Evolutionary conservation across 2,113 vertebrate species (phyloP).

Genomic region (Salminus brasiliensis): DNA sequence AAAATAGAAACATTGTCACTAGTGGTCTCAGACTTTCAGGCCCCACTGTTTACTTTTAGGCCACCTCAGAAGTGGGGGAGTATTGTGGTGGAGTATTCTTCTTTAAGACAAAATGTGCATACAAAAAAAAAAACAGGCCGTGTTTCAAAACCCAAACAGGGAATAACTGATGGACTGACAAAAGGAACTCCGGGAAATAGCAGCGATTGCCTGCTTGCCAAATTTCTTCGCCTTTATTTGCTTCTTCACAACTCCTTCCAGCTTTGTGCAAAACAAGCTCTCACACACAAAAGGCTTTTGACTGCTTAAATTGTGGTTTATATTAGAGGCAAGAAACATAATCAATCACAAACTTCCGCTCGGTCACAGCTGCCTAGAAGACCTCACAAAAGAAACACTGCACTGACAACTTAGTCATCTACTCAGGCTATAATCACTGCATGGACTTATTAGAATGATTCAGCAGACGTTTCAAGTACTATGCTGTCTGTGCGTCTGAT

Average conservation of each 20-base stretch:
- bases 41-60: no score
- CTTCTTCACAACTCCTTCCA: conserved; percentile 27
- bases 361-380: not conserved
- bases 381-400: not conserved
- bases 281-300: conserved; percentile 27
- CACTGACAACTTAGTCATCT: conserved; percentile 12
- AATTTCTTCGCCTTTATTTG: conserved; percentile 29
- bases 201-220: conserved; percentile 17
- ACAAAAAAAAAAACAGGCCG: conserved; percentile 7
- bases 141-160: conserved; percentile 26
- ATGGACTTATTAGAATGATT: not conserved
- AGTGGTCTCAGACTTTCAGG: no score
- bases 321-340: conserved; percentile 31
- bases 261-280: conserved; percentile 21
- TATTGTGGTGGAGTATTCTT: no score
- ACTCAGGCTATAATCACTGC: not conserved
- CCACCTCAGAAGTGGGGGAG: no score
- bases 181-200: conserved; percentile 31
- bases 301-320: conserved; percentile 30
- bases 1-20: no score
- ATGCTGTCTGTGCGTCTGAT: not conserved
- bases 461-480: not conserved
- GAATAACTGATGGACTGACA: conserved; percentile 43
- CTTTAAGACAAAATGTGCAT: not conserved
- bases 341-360: conserved; percentile 28